Conservation (phyloP, 2,888 invertebrate species). For the Drosophila subquinaria region DNA sequence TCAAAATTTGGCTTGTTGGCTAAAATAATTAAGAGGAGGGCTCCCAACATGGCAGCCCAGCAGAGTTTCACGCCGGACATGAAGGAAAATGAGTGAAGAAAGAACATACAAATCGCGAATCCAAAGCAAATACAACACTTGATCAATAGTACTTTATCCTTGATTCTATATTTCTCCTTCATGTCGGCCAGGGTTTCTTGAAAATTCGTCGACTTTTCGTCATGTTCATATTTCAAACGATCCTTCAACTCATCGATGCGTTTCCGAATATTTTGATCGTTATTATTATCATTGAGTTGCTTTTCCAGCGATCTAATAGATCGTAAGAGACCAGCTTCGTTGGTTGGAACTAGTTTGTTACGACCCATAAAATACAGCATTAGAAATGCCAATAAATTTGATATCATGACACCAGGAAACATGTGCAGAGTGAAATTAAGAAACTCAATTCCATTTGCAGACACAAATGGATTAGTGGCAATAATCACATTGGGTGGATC, state of each 20-base stretch:
- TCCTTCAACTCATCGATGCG: not conserved
- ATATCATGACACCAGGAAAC: not conserved
- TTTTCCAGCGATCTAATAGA: not conserved
- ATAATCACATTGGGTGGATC: conserved; percentile 10
- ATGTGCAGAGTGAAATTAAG: not conserved
- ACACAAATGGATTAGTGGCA: not conserved
- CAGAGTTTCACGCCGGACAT: not conserved
- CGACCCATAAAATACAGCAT: not conserved
- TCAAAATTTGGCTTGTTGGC: not conserved
- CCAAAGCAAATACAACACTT: conserved; percentile 2
- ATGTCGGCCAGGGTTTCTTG: not conserved
- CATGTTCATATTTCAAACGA: not conserved
- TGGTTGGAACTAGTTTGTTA: not conserved
- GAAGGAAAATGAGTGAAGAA: not conserved
- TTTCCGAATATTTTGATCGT: not conserved
- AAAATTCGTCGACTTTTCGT: not conserved
- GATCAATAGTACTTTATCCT: not conserved
- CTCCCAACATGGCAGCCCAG: not conserved
- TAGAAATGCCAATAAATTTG: conserved; percentile 1
- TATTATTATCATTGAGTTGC: not conserved
- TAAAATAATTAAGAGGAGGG: not conserved
- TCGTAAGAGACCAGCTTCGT: not conserved
- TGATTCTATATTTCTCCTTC: conserved; percentile 2
- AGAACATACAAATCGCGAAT: not conserved
- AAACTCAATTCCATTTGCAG: not conserved